Percentiles rank a stretch among this genome's conserved stretches.
Evolutionary conservation across 2,888 invertebrate species (phyloP).

Genomic region (Lobophora halterata): DNA sequence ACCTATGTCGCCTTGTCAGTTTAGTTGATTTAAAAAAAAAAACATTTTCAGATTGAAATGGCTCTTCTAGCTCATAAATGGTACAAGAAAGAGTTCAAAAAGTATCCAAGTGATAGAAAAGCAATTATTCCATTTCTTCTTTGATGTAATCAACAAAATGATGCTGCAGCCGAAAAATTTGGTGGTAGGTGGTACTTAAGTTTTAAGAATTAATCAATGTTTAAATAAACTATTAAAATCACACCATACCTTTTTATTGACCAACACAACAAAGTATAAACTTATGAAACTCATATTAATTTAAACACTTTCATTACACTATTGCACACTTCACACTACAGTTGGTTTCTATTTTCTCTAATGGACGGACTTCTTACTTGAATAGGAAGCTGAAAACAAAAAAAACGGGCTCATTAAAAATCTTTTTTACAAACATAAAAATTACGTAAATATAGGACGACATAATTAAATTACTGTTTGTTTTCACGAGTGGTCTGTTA

Average conservation of each 20-base stretch:
- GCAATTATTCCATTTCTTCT: constrained; percentile 84
- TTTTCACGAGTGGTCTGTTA: no score
- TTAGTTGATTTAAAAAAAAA: no score
- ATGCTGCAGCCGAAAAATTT: no score
- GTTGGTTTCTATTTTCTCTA: constrained; percentile 19
- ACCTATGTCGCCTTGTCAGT: no score
- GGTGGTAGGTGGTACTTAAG: no score
- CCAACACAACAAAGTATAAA: constrained; percentile 12
- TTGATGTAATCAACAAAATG: not conserved
- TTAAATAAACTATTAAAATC: constrained; percentile 1
- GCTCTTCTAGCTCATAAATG: constrained; percentile 88
- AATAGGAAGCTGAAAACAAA: constrained; percentile 78
- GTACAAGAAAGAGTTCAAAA: constrained; percentile 88
- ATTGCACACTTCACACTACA: constrained; percentile 8
- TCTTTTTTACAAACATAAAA: no score
- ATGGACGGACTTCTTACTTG: constrained; percentile 54
- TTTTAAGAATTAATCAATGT: no score
- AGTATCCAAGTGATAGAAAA: constrained; percentile 87
- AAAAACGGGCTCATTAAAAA: constrained; percentile 6
- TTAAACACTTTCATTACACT: not conserved
- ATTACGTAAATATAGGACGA: no score
- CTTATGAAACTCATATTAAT: constrained; percentile 6
- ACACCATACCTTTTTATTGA: constrained; percentile 7
- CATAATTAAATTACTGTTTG: no score
- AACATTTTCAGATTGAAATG: constrained; percentile 85